Conservation (phyloP, 2,797 vertebrate genomes). For the Manis crassicaudata region DNA sequence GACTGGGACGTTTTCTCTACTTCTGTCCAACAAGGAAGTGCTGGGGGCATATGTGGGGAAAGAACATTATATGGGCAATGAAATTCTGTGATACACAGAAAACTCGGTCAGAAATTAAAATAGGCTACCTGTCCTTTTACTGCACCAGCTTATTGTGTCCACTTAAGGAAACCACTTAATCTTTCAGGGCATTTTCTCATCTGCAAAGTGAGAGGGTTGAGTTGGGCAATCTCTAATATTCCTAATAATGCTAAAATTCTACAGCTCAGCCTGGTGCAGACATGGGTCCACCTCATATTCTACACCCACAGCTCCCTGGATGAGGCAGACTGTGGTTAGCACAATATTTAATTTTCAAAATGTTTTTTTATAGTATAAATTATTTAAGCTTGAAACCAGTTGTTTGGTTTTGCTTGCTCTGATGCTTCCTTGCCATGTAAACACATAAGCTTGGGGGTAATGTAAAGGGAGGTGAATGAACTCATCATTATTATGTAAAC, state of each 20-base stretch:
- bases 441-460: conserved; percentile 42
- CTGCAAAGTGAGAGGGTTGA: not conserved
- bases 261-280: not conserved
- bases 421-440: conserved; percentile 62
- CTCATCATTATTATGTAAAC: conserved; percentile 21
- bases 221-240: not conserved
- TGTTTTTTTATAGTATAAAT: conserved; percentile 54
- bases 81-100: not conserved
- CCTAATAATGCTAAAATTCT: not conserved
- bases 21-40: not conserved
- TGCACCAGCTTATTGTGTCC: not conserved
- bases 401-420: conserved; percentile 51
- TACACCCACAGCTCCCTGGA: not conserved
- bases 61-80: not conserved
- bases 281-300: not conserved
- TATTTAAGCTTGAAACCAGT: conserved; percentile 50
- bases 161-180: not conserved
- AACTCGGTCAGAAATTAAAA: not conserved
- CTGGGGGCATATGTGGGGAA: too few relatives aligned
- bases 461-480: not conserved
- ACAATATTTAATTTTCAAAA: conserved; percentile 69
- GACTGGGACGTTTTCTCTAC: not conserved
- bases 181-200: not conserved
- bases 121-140: not conserved
- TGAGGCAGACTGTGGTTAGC: conserved; percentile 6